phyloP scores from a whole-genome alignment of 2,797 vertebrate genomes.

The Danionella dracula region DNA sequence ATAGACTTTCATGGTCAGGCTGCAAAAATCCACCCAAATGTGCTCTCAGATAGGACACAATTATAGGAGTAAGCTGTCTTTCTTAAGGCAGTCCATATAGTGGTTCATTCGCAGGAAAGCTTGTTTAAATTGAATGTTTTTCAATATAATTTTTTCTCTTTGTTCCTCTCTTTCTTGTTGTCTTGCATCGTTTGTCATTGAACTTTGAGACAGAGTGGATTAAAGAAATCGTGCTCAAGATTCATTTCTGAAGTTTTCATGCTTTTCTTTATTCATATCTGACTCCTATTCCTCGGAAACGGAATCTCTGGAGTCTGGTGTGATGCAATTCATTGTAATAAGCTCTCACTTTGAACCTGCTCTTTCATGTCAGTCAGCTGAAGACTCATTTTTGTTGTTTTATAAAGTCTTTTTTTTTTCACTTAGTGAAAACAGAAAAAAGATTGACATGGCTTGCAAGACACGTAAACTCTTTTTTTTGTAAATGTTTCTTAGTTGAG shows the following conservation, averaged over 20 bases:
- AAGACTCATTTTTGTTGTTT: conserved; percentile 62
- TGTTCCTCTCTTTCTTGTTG: neutral
- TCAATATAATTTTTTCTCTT: conserved; percentile 1
- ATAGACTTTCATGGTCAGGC: conserved; percentile 63
- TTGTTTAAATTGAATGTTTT: conserved; percentile 26
- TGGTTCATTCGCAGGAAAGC: too few relatives aligned
- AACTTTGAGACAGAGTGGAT: conserved; percentile 38
- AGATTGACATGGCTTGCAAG: conserved; percentile 8
- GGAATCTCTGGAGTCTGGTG: conserved; percentile 60
- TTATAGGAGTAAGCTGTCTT: neutral
- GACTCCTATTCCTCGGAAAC: conserved; percentile 55
- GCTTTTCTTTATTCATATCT: conserved; percentile 44
- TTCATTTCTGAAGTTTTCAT: conserved; percentile 32
- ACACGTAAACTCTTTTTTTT: neutral
- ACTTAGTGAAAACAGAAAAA: conserved; percentile 1
- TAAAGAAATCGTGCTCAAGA: conserved; percentile 46
- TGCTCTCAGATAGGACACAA: neutral
- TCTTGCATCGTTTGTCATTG: conserved; percentile 30
- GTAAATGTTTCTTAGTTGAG: neutral
- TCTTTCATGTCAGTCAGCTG: conserved; percentile 67
- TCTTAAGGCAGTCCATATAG: neutral
- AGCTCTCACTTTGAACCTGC: conserved; percentile 69
- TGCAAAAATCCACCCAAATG: conserved; percentile 23
- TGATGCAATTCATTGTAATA: conserved; percentile 77
- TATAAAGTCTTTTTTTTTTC: conserved; percentile 38